Conservation (phyloP, 2,113 vertebrate genomes). For the Chunga burmeisteri region DNA sequence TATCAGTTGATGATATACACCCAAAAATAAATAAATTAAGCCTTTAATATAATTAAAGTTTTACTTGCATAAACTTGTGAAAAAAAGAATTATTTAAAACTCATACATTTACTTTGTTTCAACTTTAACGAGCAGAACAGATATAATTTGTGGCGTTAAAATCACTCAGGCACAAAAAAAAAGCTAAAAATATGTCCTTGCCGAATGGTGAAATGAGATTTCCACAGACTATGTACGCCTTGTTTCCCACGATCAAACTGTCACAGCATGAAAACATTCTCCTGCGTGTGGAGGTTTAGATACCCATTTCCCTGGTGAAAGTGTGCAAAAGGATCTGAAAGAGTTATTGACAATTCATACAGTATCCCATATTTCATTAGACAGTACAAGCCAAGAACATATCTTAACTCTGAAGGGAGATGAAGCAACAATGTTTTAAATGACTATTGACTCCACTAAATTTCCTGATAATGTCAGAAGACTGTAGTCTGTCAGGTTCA, state of each 20-base stretch:
- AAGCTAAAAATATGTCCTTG: conserved; percentile 57
- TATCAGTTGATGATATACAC: background rate
- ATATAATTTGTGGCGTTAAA: conserved; percentile 33
- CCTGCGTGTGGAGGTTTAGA: conserved; percentile 39
- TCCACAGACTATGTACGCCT: conserved; percentile 21
- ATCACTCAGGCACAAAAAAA: conserved; percentile 48
- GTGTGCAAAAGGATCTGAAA: conserved; percentile 49
- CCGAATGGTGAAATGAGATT: conserved; percentile 64
- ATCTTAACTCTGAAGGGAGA: conserved; percentile 63
- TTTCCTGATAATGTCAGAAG: conserved; percentile 65
- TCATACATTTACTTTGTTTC: background rate
- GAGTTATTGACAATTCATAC: conserved; percentile 68
- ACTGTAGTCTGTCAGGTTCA: conserved; percentile 61
- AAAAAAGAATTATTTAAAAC: background rate
- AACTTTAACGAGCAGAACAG: conserved; percentile 51
- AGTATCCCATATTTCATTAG: conserved; percentile 68
- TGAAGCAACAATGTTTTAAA: conserved; percentile 70
- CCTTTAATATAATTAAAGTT: background rate
- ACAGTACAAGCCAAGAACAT: conserved; percentile 45
- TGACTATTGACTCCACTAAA: conserved; percentile 62
- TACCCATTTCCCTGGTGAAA: conserved; percentile 60
- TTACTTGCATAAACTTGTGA: background rate
- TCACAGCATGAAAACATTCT: conserved; percentile 70
- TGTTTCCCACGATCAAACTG: conserved; percentile 66
- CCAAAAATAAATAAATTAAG: background rate